Percentiles rank a stretch among this genome's conserved stretches.
Evolutionary conservation across 2,113 vertebrate genomes (phyloP).

Genomic region (Xyrauchen texanus): DNA sequence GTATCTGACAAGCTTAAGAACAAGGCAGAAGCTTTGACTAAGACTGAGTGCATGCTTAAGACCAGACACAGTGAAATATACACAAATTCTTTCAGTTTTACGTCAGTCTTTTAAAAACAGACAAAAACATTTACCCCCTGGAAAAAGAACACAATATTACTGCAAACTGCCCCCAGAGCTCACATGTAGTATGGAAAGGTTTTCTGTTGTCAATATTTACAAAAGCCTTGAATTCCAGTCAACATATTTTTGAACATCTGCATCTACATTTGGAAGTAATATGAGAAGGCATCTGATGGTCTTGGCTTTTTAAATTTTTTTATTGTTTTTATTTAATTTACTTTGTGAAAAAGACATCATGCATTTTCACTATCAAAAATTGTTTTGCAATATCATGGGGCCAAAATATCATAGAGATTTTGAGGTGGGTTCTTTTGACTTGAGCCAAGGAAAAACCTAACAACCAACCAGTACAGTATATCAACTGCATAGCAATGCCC

Average conservation of each 20-base stretch:
- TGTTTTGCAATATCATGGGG: too few species aligned
- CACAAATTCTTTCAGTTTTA: too few species aligned
- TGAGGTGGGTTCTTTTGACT: neutral
- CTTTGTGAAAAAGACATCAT: neutral
- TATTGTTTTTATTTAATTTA: neutral
- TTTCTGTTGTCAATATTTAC: constrained; percentile 40
- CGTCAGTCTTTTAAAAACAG: neutral
- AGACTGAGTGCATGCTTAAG: neutral
- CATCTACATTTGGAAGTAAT: too few species aligned
- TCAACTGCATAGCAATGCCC: neutral
- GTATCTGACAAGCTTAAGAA: neutral
- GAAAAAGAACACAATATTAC: constrained; percentile 20
- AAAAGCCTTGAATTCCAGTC: constrained; percentile 36
- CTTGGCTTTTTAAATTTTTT: neutral
- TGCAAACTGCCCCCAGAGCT: constrained; percentile 30
- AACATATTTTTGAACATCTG: constrained; percentile 38
- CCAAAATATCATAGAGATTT: neutral
- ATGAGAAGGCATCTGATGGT: constrained; percentile 16
- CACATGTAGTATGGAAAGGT: constrained; percentile 24
- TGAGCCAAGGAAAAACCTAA: neutral
- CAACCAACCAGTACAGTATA: neutral
- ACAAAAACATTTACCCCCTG: constrained; percentile 23
- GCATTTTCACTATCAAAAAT: neutral
- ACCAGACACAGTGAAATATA: neutral
- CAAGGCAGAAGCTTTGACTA: neutral